Base-by-base conservation (phyloP, 2,797 vertebrate species). In the Cercopithecus mitis region DNA sequence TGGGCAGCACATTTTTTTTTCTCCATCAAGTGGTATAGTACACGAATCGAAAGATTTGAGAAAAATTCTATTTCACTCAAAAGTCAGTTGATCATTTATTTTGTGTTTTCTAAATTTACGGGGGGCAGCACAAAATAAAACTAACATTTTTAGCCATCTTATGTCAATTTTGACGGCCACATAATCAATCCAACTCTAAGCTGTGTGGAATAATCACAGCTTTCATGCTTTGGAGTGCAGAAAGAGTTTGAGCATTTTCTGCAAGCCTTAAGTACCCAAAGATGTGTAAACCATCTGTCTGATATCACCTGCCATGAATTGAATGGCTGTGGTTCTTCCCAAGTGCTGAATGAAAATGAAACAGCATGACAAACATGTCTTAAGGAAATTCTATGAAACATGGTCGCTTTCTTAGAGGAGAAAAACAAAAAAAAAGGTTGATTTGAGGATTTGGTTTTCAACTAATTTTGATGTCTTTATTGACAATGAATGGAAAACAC, bases 291-390 rank as follows among this genome's bases (percentile, higher is more conserved):
- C 52, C 25, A 79, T 20, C 41, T 95, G 55, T 79, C 36, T 77
- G 45, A 86, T 6, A 67, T 80, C 57, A 73, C 61, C 67, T 83
- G 55, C 89, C 61, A 36, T 30, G 27, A 95, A 95, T 0, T 93
- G 7, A 87, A 82, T 47, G 80, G 70, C 22, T 76, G 47, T 55
- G 10, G 1, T 47, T 88, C 41, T 94, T 90, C 70, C 50, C 45
- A 83, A 73, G 12, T 70, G 67, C 75, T 92, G 90, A 97, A 76
- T 91, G 47, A 73, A 77, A 95, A 92, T 61, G n/a, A 55, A 83
- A 47, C 7, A 73, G 20, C 12, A 64, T 58, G 41, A 41, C n/a
- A 80, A 81, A 80, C 3, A 22, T 19, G 3, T 81, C 43, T 87
- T 88, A 45, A 57, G 52, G 77, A 89, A 76, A 94, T 88, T 83